Evolutionary conservation across 2,797 vertebrate genomes (phyloP), one percentile per base, ranked within the genome.

Genomic region (Monodelphis domestica): DNA sequence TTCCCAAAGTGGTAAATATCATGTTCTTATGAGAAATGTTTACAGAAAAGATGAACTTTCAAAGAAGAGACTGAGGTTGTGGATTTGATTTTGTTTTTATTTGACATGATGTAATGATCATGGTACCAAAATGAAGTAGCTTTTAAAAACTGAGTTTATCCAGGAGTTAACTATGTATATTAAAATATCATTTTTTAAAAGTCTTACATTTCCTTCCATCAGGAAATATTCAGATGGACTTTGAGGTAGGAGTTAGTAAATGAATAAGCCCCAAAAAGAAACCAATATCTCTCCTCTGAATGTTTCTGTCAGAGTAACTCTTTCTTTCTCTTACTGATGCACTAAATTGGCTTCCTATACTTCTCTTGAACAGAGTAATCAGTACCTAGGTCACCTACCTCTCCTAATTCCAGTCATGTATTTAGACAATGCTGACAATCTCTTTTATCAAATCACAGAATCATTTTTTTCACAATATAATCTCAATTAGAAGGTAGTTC

Each of bases 401-500:
- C 38, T 94, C 56, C 87, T 95, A 94, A 94, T 57, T 96, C 89
- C 94, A 50, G 89, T 90, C 90, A 92, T 17, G 87, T n/a, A 78
- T 87, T 96, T 90, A 96, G 56, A 91, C 53, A 84, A 95, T 94
- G 55, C 84, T 91, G 29, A 95, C 38, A 95, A 95, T 95, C 63
- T 97, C 63, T 91, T 70, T 91, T n/a, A 0, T 92, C 92, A 97
- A n/a, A 95, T 88, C 89, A 93, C 0, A 90, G 30, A 94, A 54
- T 26, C 63, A 53, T 93, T 63, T 57, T 93, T 91, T 96, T 95
- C 56, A 54, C 0, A 95, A 95, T 1, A 70, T 90, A 97, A 89
- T 94, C 94, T 91, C 56, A 97, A n/a, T 94, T 9, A 92, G 70
- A 78, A 96, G 53, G 95, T 70, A 96, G 92, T 93, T 96, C 70